A percentile compares a stretch with the other conserved stretches of the same genome.
These are phyloP conservation scores for Drosophila melanosoma DNA, from an alignment of 2,888 invertebrate species.

Conservation along the genomic window DNA sequence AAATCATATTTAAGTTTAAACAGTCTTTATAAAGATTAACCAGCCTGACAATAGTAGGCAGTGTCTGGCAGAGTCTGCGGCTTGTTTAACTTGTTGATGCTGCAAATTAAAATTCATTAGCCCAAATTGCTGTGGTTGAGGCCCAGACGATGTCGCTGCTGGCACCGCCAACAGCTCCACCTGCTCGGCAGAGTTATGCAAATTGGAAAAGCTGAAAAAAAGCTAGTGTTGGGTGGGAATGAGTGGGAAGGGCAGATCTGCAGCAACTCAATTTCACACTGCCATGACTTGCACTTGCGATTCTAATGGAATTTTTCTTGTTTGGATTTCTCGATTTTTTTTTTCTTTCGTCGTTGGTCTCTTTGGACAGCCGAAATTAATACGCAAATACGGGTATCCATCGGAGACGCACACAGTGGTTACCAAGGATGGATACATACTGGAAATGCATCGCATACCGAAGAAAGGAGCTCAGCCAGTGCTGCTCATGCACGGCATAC, in stretches of 20 bases:
- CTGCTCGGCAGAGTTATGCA: constrained; percentile 63
- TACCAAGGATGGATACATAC: constrained; percentile 92
- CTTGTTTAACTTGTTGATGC: constrained; percentile 73
- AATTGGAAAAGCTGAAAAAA: constrained; percentile 52
- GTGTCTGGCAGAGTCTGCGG: constrained; percentile 8
- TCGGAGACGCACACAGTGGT: constrained; percentile 88
- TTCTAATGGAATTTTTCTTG: constrained; percentile 41
- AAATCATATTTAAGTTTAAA: neutral
- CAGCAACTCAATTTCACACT: constrained; percentile 73
- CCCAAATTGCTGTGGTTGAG: constrained; percentile 64
- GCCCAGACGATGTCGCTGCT: constrained; percentile 35
- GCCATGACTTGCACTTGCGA: constrained; percentile 64
- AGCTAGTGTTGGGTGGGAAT: constrained; percentile 9
- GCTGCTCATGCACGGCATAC: constrained; percentile 90
- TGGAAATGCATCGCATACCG: constrained; percentile 91
- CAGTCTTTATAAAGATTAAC: neutral
- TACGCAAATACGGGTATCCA: constrained; percentile 88
- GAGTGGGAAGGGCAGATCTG: neutral
- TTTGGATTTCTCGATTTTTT: constrained; percentile 19
- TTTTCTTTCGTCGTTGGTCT: constrained; percentile 12
- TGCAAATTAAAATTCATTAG: constrained; percentile 75
- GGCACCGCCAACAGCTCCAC: constrained; percentile 13
- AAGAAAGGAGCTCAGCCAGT: constrained; percentile 86
- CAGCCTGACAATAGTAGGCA: constrained; percentile 3
- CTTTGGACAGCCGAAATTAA: constrained; percentile 86